These are phyloP conservation scores for Coreoperca whiteheadi DNA, from an alignment of 2,113 vertebrate genomes.

Conservation along the genomic window DNA sequence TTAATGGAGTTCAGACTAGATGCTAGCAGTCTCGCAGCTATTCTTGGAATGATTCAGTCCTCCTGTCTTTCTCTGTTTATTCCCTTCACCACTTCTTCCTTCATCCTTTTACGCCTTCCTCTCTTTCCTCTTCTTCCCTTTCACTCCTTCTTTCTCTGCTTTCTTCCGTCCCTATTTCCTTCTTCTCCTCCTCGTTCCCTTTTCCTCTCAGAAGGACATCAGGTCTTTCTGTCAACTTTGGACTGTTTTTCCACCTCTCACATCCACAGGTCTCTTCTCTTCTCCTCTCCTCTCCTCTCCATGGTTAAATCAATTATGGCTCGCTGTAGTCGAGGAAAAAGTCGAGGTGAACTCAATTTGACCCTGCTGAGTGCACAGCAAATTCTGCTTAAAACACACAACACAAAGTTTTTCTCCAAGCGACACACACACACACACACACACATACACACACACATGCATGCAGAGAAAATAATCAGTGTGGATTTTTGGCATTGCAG, in stretches of 20 bases:
- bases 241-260: constrained; percentile 1
- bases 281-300: not conserved
- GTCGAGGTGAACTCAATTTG: constrained; percentile 64
- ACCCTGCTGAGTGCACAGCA: constrained; percentile 53
- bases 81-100: constrained; percentile 33
- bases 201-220: not conserved
- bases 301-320: constrained; percentile 53
- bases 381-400: constrained; percentile 55
- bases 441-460: not conserved
- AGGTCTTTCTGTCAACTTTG: constrained; percentile 3
- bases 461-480: constrained; percentile 21
- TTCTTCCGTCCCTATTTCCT: not conserved
- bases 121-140: not conserved
- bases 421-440: not conserved
- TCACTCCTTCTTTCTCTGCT: not conserved
- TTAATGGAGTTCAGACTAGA: constrained; percentile 70
- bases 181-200: not conserved
- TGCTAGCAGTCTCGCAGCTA: constrained; percentile 55
- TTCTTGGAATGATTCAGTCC: constrained; percentile 68
- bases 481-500: constrained; percentile 75
- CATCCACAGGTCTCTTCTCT: not conserved
- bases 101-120: not conserved
- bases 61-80: constrained; percentile 32
- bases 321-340: constrained; percentile 37
- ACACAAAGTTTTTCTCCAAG: constrained; percentile 5